Conservation (phyloP, 37 sponge, comb jelly and placozoan genomes). For the Chondrosia reniformis region DNA sequence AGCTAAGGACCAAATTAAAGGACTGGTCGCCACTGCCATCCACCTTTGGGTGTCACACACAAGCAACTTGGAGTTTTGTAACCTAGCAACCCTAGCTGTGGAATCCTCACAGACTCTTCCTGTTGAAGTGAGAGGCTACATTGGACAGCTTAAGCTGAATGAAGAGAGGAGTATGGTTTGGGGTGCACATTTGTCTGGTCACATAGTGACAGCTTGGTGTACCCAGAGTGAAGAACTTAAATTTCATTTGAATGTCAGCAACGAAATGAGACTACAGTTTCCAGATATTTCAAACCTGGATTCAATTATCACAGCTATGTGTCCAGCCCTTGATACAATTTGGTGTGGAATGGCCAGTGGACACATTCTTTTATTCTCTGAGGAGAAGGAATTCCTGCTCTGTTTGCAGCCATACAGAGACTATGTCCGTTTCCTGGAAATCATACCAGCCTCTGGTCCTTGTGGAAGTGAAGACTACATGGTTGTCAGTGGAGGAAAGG, state of each 20-base stretch:
- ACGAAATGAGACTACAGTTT: background rate
- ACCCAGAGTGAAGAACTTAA: background rate
- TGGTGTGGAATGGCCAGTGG: constrained; percentile 31
- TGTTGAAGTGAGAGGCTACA: background rate
- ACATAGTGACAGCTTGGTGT: constrained; percentile 23
- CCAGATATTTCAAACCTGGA: background rate
- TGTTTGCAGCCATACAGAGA: constrained; percentile 45
- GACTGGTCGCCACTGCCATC: background rate
- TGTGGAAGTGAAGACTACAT: background rate
- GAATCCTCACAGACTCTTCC: background rate
- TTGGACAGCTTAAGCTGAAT: constrained; percentile 19
- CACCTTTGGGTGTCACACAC: constrained; percentile 29
- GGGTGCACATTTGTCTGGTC: constrained; percentile 15
- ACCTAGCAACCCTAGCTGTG: background rate
- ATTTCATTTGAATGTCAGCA: background rate
- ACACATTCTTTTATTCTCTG: constrained; percentile 20
- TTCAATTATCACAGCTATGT: constrained; percentile 26
- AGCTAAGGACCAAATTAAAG: constrained; percentile 1
- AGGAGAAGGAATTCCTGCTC: constrained; percentile 18
- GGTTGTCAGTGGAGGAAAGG: constrained; percentile 38
- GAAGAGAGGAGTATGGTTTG: background rate
- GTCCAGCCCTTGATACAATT: constrained; percentile 26
- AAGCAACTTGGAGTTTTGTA: constrained; percentile 6
- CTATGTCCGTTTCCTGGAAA: constrained; percentile 45
- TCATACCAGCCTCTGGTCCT: constrained; percentile 11